These are phyloP conservation scores for Automeris io DNA, from an alignment of 2,888 invertebrate species.

Conservation along the genomic window DNA sequence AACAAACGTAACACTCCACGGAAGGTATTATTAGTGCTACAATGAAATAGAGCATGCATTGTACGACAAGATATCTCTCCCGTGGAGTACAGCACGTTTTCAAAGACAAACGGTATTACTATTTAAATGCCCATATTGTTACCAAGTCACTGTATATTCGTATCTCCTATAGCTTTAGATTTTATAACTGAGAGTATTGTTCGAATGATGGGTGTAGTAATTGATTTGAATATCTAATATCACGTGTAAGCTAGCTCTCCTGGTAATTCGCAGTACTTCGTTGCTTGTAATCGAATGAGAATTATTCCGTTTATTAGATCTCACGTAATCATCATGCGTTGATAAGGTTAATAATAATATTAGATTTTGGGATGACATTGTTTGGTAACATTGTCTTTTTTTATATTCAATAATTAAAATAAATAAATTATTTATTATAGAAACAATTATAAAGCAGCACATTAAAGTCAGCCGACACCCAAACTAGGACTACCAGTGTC, in stretches of 20 bases:
- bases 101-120: constrained; percentile 17
- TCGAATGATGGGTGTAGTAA: constrained; percentile 20
- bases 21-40: constrained; percentile 15
- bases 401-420: no score
- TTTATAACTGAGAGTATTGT: not conserved
- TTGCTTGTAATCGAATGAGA: constrained; percentile 7
- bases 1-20: constrained; percentile 20
- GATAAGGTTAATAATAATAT: no score
- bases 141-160: not conserved
- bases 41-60: constrained; percentile 12
- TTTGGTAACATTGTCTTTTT: no score
- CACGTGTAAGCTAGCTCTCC: constrained; percentile 22
- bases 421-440: no score
- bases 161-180: no score
- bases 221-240: constrained; percentile 24
- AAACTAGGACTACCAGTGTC: no score
- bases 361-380: no score
- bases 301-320: no score
- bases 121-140: constrained; percentile 12
- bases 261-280: constrained; percentile 15
- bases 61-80: constrained; percentile 20
- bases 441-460: no score
- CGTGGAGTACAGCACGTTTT: constrained; percentile 13
- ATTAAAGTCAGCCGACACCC: no score
- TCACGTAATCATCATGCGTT: no score